Conservation (phyloP, 2,888 invertebrate species). For the Lepidochrysops patricia region DNA sequence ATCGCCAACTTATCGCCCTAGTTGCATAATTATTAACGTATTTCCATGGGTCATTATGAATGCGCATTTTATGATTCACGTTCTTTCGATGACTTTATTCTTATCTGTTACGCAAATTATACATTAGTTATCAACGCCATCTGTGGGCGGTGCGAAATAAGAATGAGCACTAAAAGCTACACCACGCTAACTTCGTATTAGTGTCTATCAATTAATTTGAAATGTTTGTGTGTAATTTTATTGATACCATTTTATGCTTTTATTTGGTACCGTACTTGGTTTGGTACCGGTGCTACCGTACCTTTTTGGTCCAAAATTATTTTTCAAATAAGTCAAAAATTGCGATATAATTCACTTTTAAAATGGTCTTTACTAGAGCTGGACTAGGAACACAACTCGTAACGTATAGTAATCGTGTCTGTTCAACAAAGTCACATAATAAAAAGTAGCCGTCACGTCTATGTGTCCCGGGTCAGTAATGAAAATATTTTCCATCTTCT, state of each 20-base stretch:
- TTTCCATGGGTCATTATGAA: too few species aligned
- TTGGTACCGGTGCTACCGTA: too few species aligned
- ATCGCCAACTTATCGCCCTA: too few species aligned
- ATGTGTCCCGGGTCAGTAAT: slow-evolving; percentile 45
- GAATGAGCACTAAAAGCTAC: slow-evolving; percentile 35
- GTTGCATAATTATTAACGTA: too few species aligned
- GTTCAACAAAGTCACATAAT: background rate
- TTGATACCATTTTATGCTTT: background rate
- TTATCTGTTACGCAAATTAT: slow-evolving; percentile 7
- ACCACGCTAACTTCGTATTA: slow-evolving; percentile 63
- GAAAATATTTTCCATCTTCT: slow-evolving; percentile 63
- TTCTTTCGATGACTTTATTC: too few species aligned
- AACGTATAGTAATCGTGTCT: background rate
- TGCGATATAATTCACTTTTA: too few species aligned
- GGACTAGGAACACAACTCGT: background rate
- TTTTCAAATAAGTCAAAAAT: too few species aligned
- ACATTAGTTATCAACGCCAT: slow-evolving; percentile 30
- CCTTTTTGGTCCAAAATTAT: too few species aligned
- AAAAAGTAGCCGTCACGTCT: slow-evolving; percentile 2
- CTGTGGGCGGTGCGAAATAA: slow-evolving; percentile 37
- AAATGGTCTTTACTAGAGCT: too few species aligned
- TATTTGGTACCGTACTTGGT: too few species aligned
- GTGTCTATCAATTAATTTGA: slow-evolving; percentile 18
- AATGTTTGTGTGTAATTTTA: background rate
- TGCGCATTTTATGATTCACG: too few species aligned